Evolutionary conservation across 1,140 invertebrate species (phyloP), one percentile per base, ranked within the genome.

Genomic region (Alviniconcha marisindica): DNA sequence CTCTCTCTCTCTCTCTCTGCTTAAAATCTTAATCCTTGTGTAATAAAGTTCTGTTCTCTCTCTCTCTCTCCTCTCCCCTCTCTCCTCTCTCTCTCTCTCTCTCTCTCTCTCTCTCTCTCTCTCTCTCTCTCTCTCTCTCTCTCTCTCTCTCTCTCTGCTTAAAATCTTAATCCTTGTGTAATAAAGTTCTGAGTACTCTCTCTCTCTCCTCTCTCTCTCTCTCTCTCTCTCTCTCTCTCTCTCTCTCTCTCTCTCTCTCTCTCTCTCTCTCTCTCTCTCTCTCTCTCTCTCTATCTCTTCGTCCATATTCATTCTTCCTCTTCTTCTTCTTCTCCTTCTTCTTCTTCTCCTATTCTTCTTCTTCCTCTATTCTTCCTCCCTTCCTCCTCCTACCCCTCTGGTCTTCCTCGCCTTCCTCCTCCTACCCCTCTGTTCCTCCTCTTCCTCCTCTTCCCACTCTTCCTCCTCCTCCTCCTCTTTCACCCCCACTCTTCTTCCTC

Each of bases 291-390:
- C 42, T 44, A 10, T 44, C 42, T 48, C 42, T 44, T 40, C n/a
- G 15, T 48, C 42, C n/a, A 36, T 54, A 15, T 44, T 44, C 18
- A 18, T 38, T 33, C 38, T 33, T 24, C 40, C 36, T 74, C 73
- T 38, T 28, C 36, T 38, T 74, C 73, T 74, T 28, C n/a, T 28
- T 74, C 73, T 74, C 36, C n/a, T 38, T 74, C 73, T 74, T 28
- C 42, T 33, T 38, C 36, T 38, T 15, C 76, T 1, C 48, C 36
- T 48, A 54, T 48, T 38, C 10, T 48, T 28, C 38, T 40, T 14
- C 3, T 31, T 31, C 38, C 12, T 36, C 33, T 5, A 28, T 44
- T 7, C 36, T 15, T 12, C 5, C 24, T n/a, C 31, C n/a, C 48
- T 33, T 28, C 44, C 28, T 33, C 24, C 28, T 2, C 33, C 28